phyloP scores from a whole-genome alignment of 2,888 invertebrate species.

The Xestoiulus laeticollis region DNA sequence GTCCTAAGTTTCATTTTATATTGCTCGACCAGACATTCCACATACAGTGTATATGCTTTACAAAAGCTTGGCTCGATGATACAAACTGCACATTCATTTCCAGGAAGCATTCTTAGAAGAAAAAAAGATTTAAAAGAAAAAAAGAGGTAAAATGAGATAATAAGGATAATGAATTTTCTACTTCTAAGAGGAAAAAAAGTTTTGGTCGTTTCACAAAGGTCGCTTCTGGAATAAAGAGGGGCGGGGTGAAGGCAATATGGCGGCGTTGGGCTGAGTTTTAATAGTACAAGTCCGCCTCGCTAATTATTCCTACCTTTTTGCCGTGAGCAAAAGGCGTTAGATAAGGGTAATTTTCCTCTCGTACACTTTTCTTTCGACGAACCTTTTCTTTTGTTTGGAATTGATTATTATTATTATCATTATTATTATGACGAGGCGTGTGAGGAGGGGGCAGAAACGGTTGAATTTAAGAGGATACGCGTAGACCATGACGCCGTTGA shows the following conservation, averaged over 20 bases:
- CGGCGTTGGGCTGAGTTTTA: background rate
- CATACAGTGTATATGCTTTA: background rate
- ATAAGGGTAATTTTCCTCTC: background rate
- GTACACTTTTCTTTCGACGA: background rate
- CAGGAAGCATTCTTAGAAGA: background rate
- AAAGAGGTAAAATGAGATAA: background rate
- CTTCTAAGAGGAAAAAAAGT: background rate
- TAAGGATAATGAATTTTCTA: background rate
- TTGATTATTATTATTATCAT: conserved; percentile 20
- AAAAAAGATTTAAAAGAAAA: background rate
- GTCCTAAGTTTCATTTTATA: too few species aligned
- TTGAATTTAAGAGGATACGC: background rate
- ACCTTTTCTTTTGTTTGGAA: conserved; percentile 21
- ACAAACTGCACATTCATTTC: background rate
- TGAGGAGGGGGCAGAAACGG: conserved; percentile 3
- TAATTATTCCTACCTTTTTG: conserved; percentile 20
- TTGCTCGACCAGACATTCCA: too few species aligned
- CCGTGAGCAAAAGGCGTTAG: background rate
- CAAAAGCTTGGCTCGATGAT: background rate
- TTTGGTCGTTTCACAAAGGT: background rate
- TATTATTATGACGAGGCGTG: conserved; percentile 7
- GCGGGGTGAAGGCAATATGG: conserved; percentile 9
- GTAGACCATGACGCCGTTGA: conserved; percentile 4
- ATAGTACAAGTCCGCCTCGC: conserved; percentile 15
- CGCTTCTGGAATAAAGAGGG: conserved; percentile 15